Conservation (phyloP, 1,140 invertebrate species). For the Coboldia fuscipes region DNA sequence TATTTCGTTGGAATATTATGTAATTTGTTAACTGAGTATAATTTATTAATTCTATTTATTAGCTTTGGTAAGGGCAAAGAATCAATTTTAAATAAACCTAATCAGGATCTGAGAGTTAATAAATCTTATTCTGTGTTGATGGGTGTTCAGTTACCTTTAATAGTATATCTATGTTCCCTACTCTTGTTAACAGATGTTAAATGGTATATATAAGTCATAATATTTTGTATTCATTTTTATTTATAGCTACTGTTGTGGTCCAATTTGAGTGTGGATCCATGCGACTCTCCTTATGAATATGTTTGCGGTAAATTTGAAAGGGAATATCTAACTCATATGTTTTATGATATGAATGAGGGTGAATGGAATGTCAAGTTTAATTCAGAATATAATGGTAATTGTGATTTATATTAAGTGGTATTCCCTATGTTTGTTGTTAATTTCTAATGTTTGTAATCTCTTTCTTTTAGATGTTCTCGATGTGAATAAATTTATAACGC, state of each 20-base stretch:
- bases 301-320: constrained; percentile 17
- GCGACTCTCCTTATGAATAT: constrained; percentile 19
- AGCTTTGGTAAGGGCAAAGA: neutral
- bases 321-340: constrained; percentile 14
- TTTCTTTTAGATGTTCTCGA: neutral
- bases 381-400: constrained; percentile 19
- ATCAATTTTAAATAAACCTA: no score
- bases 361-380: constrained; percentile 20
- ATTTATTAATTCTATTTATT: neutral
- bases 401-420: neutral
- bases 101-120: no score
- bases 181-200: no score
- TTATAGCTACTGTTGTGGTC: constrained; percentile 13
- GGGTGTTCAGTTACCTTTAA: no score
- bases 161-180: no score
- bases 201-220: no score
- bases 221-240: neutral
- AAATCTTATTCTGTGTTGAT: no score
- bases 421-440: neutral
- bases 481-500: neutral
- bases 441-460: neutral
- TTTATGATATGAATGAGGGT: constrained; percentile 18
- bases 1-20: no score
- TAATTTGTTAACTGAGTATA: no score
- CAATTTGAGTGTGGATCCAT: constrained; percentile 15